A percentile compares a stretch with the other conserved stretches of the same genome.
Conservation (phyloP, 2,113 vertebrate genomes). For the Cynopterus brachyotis region DNA sequence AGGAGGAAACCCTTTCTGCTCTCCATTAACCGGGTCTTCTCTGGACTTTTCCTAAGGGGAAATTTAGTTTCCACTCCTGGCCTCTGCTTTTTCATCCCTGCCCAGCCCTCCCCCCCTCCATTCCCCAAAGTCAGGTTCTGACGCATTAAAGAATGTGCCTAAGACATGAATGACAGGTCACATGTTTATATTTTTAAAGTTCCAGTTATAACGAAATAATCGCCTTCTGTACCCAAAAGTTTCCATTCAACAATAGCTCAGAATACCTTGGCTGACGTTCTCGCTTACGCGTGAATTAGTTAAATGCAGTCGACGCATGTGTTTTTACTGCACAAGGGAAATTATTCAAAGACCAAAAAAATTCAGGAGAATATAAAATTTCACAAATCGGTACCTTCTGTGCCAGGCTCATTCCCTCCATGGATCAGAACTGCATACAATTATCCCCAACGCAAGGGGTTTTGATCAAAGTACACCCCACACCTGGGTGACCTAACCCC, state of each 20-base stretch:
- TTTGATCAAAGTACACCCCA: constrained; percentile 73
- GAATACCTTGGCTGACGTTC: neutral
- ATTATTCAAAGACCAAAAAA: constrained; percentile 77
- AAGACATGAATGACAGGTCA: neutral
- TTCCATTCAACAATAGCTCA: neutral
- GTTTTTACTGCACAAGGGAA: constrained; percentile 75
- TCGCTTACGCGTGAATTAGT: neutral
- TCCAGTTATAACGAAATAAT: neutral
- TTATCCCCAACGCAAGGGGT: constrained; percentile 63
- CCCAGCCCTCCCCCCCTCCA: neutral
- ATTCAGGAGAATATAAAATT: constrained; percentile 63
- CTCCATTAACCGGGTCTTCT: neutral
- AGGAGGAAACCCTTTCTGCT: neutral
- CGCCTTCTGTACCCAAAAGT: neutral
- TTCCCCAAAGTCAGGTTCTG: neutral
- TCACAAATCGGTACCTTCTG: constrained; percentile 64
- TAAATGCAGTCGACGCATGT: neutral
- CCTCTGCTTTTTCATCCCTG: neutral
- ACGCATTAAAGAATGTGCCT: constrained; percentile 2
- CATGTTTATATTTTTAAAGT: neutral
- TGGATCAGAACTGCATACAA: constrained; percentile 53
- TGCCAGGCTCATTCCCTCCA: constrained; percentile 56
- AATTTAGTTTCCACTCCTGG: neutral
- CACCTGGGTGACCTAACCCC: neutral
- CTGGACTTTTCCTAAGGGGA: neutral